Base-by-base conservation (phyloP, 2,797 vertebrate species). In the Acestrorhynchus altus region DNA sequence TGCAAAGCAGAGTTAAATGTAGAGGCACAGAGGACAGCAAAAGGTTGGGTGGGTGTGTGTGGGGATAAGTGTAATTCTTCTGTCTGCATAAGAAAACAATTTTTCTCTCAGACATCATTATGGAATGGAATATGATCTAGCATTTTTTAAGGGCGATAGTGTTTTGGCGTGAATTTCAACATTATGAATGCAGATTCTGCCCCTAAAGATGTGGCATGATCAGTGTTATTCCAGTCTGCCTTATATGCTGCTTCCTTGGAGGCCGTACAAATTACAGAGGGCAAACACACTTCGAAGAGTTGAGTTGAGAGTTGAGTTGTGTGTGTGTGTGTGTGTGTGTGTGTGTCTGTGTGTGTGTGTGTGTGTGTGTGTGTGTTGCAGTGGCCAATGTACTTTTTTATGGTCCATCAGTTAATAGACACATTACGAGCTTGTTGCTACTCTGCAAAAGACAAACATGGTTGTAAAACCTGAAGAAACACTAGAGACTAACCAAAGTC, bases 111-210 rank as follows among this genome's bases (percentile, higher is more conserved):
- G 74, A 79, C 73, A 68, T 44, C 47, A 39, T 12, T 59, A 49
- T 56, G 31, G 31, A 6, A 64, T 73, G 5, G 72, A 83, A 72
- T 49, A 76, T 69, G 49, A 20, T 59, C 28, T 35, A 24, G 22
- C 31, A 56, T n/a, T 20, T 63, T 59, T 52, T 66, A 69, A 68
- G 46, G 77, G 77, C 77, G 67, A 66, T 73, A 68, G 64, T 71
- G 76, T 46, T 65, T 57, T 56, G 31, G 20, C 12, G 42, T 22
- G 42, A 15, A 54, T 56, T 57, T 73, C 39, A 59, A 72, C 46
- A 74, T 83, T 83, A 76, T 71, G 46, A 76, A 67, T 66, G 16
- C 46, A 52, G 60, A 39, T 39, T 71, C 59, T 31, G 59, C 39
- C 69, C 63, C 71, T 81, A 63, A 72, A 76, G 54, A 47, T 66